Evolutionary conservation across 2,797 vertebrate genomes (phyloP), one percentile per base, ranked within the genome.

Genomic region (Poecile montanus): DNA sequence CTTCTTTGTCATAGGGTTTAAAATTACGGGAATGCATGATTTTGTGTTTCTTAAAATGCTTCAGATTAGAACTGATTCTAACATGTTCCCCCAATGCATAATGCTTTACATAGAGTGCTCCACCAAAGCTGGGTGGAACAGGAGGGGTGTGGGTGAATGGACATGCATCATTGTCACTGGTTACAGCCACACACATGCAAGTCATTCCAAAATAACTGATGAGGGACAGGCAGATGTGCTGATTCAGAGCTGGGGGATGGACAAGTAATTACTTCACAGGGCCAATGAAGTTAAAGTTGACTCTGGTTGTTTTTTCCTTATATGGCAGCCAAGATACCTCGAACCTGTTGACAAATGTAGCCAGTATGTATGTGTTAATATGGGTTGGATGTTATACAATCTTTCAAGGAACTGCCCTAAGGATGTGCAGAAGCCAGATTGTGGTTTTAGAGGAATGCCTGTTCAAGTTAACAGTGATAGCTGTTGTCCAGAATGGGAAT

Each of bases 401-500:
- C 98, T 99, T 68, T 99, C 99, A 70, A 98, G 98, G 57, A 98
- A 99, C 97, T 99, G 99, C 91, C 98, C 98, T 58, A 99, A 98
- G 97, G 98, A 98, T 84, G 97, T 98, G 86, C 98, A 98, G 61
- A 98, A 98, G 93, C 99, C 99, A 21, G 98, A 98, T 68, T 99
- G 99, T 96, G 99, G 99, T 89, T 98, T 99, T 94, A 98, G 98
- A 95, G 99, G 99, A 84, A 98, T 99, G 97, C 98, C 99, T 44
- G 97, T 99, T 91, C 99, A 99, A 97, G 97, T 98, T 94, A 99
- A 99, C 96, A 98, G 95, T 21, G 99, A 99, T 91, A 98, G 98
- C 88, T 99, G 99, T 97, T 99, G 99, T 89, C 99, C 99, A 23
- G 98, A 98, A 91, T 99, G 99, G 99, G 98, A 99, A 97, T 99